phyloP scores from a whole-genome alignment of 2,888 invertebrate genomes.

The Nematopogon swammerdamellus region DNA sequence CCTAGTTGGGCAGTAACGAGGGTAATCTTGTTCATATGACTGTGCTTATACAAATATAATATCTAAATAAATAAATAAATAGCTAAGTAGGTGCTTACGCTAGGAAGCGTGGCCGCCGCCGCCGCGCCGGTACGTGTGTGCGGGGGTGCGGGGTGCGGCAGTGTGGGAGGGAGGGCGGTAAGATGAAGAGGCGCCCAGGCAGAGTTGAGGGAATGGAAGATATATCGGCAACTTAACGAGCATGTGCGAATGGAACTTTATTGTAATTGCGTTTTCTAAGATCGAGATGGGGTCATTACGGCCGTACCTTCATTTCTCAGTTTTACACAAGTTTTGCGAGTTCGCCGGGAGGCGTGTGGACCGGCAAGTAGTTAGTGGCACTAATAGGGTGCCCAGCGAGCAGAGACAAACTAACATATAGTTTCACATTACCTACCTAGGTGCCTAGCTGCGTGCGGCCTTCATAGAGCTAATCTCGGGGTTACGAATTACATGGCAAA shows the following conservation, averaged over 20 bases:
- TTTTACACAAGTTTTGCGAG: conserved; percentile 1
- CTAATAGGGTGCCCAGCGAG: neutral
- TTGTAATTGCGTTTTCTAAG: conserved; percentile 58
- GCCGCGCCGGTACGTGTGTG: neutral
- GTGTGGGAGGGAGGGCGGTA: conserved; percentile 11
- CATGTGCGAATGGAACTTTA: conserved; percentile 54
- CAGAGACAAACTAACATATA: neutral
- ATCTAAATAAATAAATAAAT: too few species aligned
- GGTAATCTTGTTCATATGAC: too few species aligned
- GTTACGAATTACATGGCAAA: too few species aligned
- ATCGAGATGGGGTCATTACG: conserved; percentile 50
- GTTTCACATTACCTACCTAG: too few species aligned
- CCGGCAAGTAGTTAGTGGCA: neutral
- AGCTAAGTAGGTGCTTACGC: too few species aligned
- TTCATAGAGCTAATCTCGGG: too few species aligned
- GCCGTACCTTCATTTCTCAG: conserved; percentile 13
- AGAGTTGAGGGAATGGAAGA: conserved; percentile 43
- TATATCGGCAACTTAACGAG: conserved; percentile 54
- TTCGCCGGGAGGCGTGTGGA: neutral
- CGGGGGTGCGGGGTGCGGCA: neutral
- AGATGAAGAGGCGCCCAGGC: conserved; percentile 34
- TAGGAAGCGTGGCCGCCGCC: too few species aligned
- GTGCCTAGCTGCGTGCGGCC: too few species aligned
- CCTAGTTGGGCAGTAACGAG: too few species aligned
- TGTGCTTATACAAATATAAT: too few species aligned